Evolutionary conservation across 2,797 vertebrate genomes (phyloP).

Genomic region (Danio kyathit): DNA sequence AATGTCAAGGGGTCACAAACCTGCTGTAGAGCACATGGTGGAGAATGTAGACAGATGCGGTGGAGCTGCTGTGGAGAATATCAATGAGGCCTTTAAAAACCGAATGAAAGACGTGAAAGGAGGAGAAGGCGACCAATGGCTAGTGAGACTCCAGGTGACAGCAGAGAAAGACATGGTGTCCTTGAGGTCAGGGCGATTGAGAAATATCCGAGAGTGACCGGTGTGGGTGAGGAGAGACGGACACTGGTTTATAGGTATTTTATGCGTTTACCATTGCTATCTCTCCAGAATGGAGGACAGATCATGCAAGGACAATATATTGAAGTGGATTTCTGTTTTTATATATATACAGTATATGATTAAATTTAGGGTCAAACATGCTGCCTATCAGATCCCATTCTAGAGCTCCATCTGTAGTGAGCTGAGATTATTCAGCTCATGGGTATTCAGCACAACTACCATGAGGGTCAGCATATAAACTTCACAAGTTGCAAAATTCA

Average conservation of each 20-base stretch:
- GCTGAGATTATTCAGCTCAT: background rate
- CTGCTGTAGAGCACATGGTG: constrained; percentile 46
- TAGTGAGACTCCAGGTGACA: constrained; percentile 14
- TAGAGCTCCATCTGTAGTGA: background rate
- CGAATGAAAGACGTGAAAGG: constrained; percentile 10
- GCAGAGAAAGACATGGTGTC: constrained; percentile 25
- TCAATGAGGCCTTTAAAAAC: constrained; percentile 33
- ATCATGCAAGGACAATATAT: background rate
- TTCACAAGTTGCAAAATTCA: background rate
- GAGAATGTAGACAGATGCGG: constrained; percentile 34
- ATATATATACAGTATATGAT: background rate
- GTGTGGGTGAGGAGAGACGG: constrained; percentile 3
- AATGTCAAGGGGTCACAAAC: constrained; percentile 54
- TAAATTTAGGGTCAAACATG: background rate
- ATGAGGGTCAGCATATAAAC: background rate
- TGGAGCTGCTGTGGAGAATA: constrained; percentile 18
- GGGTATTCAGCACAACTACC: background rate
- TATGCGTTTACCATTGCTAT: background rate
- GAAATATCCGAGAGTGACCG: constrained; percentile 20
- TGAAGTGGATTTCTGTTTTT: constrained; percentile 4
- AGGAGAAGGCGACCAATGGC: background rate
- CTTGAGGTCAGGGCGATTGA: constrained; percentile 17
- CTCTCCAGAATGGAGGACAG: constrained; percentile 9
- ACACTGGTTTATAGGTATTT: background rate
- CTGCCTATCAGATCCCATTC: background rate